Evolutionary conservation across 1,140 invertebrate genomes (phyloP), one percentile per base, ranked within the genome.

Genomic region (Drosophila saltans): DNA sequence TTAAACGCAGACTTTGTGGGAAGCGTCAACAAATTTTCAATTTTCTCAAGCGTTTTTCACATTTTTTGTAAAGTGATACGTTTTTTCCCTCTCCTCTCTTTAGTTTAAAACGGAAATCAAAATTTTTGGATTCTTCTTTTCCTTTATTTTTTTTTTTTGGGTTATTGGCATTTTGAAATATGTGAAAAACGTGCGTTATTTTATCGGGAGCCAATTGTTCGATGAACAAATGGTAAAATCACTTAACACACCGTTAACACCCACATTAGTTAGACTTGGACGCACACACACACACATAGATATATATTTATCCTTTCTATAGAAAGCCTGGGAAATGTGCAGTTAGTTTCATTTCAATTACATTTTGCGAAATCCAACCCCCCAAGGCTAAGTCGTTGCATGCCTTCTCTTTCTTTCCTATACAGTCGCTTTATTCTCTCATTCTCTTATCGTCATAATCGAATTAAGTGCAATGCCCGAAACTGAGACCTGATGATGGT

Each of bases 141-240:
- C 52, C 43, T 66, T 41, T 40, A 56, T 75, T 55, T 26, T 40
- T 43, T 40, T 43, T 69, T 81, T 89, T 89, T 78, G 84, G 90
- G 88, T 68, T 30, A 52, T 75, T 33, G 40, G 36, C 65, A 65
- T 56, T 68, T 78, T 91, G 82, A 91, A 91, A 88, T 90, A 91
- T 91, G 75, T 83, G 78, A 61, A 78, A 91, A 91, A 91, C 90
- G 90, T 91, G 85, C 75, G 90, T 91, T 91, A 88, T 75, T 80
- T 91, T 91, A 85, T 21, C 48, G 26, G 4, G n/a, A 75, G 72
- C 66, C 69, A 69, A 79, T 77, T 76, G 80, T 83, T 88, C 75
- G 85, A 89, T 89, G 75, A 79, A 89, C 78, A 90, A 88, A 81
- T 78, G 85, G 78, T 61, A 67, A 81, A 88, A 89, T 89, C 84